A percentile compares a stretch with the other conserved stretches of the same genome.
Conservation (phyloP, 2,888 invertebrate genomes). For the Agrochola litura region DNA sequence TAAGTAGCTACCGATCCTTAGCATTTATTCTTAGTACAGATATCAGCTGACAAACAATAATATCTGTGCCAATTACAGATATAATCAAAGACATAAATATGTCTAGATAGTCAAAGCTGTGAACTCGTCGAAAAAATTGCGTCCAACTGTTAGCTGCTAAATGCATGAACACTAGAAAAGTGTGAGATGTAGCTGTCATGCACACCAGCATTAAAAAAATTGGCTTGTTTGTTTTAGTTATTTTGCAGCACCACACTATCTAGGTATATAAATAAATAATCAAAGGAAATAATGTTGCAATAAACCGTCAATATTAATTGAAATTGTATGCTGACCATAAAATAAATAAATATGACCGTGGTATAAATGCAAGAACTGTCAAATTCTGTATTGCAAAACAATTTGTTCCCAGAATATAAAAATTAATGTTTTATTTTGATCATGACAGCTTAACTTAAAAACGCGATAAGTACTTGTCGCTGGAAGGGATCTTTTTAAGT, state of each 20-base stretch:
- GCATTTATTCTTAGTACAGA: neutral
- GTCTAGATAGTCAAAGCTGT: too few species aligned
- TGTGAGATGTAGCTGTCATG: too few species aligned
- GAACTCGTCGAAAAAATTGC: too few species aligned
- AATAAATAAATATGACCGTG: neutral
- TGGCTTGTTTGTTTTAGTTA: too few species aligned
- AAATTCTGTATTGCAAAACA: neutral
- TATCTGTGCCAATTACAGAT: neutral
- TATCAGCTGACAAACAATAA: neutral
- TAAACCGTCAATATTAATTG: neutral
- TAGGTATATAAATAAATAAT: too few species aligned
- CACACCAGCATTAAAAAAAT: too few species aligned
- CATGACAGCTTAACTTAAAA: constrained; percentile 15
- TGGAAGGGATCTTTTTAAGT: constrained; percentile 31
- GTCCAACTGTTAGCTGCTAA: too few species aligned
- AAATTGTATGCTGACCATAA: neutral
- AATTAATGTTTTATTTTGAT: neutral
- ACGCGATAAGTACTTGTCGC: constrained; percentile 4
- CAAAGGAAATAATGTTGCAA: too few species aligned
- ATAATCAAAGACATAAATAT: too few species aligned
- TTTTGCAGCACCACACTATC: too few species aligned
- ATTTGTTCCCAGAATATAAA: neutral
- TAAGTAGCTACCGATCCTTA: neutral
- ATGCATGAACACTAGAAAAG: too few species aligned
- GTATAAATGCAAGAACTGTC: neutral